Evolutionary conservation across 2,888 invertebrate genomes (phyloP).

Genomic region (Serrognathus titanus): DNA sequence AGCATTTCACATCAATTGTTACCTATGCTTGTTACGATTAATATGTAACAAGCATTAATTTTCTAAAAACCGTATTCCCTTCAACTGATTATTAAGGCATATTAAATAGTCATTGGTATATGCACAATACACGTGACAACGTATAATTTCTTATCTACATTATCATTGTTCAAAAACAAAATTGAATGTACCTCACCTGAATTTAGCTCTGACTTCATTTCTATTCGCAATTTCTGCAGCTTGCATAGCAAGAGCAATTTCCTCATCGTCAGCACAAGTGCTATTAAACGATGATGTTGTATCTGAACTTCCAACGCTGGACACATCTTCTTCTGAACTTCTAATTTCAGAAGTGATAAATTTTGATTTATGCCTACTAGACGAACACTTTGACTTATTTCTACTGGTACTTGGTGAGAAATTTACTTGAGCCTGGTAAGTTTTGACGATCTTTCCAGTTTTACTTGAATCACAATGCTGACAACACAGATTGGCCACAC

Average conservation of each 20-base stretch:
- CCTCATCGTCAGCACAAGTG: constrained; percentile 81
- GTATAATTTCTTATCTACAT: too few relatives aligned
- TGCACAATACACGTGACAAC: background rate
- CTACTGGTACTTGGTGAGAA: constrained; percentile 33
- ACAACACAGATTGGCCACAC: background rate
- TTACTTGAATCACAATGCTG: background rate
- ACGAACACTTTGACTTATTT: constrained; percentile 20
- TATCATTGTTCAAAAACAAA: constrained; percentile 5
- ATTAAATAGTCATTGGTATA: background rate
- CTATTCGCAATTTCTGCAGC: constrained; percentile 79
- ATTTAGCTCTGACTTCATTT: constrained; percentile 75
- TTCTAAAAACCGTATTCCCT: background rate
- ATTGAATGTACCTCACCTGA: constrained; percentile 55
- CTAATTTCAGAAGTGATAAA: background rate
- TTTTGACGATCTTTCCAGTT: constrained; percentile 7
- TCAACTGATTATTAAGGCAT: background rate
- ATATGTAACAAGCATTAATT: too few relatives aligned
- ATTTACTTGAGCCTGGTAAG: constrained; percentile 21
- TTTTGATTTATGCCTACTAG: background rate
- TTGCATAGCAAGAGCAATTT: constrained; percentile 80
- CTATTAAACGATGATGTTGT: constrained; percentile 73
- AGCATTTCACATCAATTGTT: too few relatives aligned
- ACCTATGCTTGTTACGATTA: too few relatives aligned
- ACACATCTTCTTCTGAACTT: constrained; percentile 34
- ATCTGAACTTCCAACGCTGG: constrained; percentile 47